Conservation (phyloP, 1,140 invertebrate species). For the Drosophila simulans region DNA sequence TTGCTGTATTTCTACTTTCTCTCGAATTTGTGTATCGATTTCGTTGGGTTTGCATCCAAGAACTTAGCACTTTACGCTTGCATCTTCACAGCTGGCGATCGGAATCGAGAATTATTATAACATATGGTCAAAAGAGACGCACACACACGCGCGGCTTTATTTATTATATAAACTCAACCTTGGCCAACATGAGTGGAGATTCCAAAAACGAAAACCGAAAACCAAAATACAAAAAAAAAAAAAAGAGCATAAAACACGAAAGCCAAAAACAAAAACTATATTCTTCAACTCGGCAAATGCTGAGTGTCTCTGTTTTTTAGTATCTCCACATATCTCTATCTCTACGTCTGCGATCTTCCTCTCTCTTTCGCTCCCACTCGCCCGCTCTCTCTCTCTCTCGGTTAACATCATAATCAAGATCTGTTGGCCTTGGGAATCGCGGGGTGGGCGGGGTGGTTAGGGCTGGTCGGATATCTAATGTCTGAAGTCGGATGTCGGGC, state of each 20-base stretch:
- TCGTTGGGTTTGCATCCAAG: conserved; percentile 34
- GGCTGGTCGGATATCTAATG: conserved; percentile 18
- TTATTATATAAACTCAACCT: conserved; percentile 67
- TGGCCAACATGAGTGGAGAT: conserved; percentile 71
- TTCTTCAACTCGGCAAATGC: conserved; percentile 63
- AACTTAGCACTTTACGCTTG: conserved; percentile 47
- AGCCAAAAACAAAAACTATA: conserved; percentile 27
- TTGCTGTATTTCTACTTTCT: conserved; percentile 27
- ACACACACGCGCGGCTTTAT: conserved; percentile 41
- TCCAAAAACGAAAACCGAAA: conserved; percentile 30
- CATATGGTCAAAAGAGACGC: conserved; percentile 56
- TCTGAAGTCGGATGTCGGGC: conserved; percentile 8
- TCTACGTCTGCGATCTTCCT: conserved; percentile 4
- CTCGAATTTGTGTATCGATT: conserved; percentile 13
- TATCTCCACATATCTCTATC: background rate
- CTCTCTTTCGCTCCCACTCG: background rate
- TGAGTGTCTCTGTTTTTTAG: background rate
- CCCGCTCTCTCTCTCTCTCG: conserved; percentile 1
- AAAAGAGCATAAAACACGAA: conserved; percentile 5
- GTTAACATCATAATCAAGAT: conserved; percentile 2
- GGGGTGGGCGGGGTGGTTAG: conserved; percentile 27
- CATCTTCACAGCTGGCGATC: conserved; percentile 62
- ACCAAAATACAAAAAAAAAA: background rate
- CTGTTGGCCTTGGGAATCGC: conserved; percentile 22
- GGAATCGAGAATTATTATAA: conserved; percentile 45